Evolutionary conservation across 2,797 vertebrate species (phyloP).

Genomic region (Sciaenops ocellatus): DNA sequence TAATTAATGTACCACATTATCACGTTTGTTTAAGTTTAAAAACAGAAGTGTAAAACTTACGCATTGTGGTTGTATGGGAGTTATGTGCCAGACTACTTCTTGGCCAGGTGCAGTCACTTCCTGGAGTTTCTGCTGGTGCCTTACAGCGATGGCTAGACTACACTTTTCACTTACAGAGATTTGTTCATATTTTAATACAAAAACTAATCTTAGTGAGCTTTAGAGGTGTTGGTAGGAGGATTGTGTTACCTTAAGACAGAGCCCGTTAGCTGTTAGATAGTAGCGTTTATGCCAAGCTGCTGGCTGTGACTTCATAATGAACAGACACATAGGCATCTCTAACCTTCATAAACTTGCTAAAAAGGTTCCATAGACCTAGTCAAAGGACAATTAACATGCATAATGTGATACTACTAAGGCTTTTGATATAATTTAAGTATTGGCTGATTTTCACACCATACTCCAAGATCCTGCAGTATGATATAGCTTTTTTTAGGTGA

Average conservation of each 20-base stretch:
- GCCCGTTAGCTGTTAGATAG: not conserved
- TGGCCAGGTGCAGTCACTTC: not conserved
- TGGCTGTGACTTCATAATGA: not conserved
- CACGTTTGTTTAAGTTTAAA: not conserved
- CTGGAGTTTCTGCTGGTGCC: not conserved
- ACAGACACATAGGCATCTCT: constrained; percentile 1
- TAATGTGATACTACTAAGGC: not conserved
- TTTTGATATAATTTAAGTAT: not conserved
- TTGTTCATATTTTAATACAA: not conserved
- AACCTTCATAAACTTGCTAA: not conserved
- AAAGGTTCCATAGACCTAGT: not conserved
- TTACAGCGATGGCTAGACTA: too few species aligned
- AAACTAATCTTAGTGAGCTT: constrained; percentile 2
- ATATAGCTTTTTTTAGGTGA: not conserved
- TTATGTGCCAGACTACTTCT: not conserved
- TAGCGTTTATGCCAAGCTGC: constrained; percentile 7
- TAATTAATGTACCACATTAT: not conserved
- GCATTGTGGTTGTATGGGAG: not conserved
- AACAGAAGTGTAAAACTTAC: not conserved
- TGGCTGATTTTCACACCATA: not conserved
- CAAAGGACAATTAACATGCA: not conserved
- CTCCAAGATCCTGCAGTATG: not conserved
- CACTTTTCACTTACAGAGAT: not conserved
- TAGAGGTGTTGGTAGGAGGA: not conserved
- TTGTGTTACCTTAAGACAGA: not conserved